A percentile compares a stretch with the other conserved stretches of the same genome.
These are phyloP conservation scores for Drosophila kambysellisi DNA, from an alignment of 2,888 invertebrate genomes.

Conservation along the genomic window DNA sequence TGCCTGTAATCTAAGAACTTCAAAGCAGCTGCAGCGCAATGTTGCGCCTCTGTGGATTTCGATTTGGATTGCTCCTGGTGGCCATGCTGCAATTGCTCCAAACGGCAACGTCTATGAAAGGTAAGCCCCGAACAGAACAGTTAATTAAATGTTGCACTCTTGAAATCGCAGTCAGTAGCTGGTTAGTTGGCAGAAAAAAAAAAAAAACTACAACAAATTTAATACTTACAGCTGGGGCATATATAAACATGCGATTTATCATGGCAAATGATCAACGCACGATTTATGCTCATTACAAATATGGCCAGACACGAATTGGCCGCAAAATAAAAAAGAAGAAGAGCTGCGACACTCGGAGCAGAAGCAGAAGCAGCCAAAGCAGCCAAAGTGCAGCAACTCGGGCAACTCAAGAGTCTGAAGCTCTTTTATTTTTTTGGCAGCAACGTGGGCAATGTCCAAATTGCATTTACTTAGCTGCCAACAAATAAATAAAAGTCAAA, in stretches of 20 bases:
- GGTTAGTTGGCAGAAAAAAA: not conserved
- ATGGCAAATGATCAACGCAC: slow-evolving; percentile 81
- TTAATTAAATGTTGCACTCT: slow-evolving; percentile 73
- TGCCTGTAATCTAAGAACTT: slow-evolving; percentile 48
- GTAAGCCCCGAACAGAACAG: slow-evolving; percentile 61
- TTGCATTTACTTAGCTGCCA: slow-evolving; percentile 80
- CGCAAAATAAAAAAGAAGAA: slow-evolving; percentile 7
- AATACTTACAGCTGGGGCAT: slow-evolving; percentile 63
- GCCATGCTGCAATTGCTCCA: slow-evolving; percentile 67
- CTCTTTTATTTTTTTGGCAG: slow-evolving; percentile 8
- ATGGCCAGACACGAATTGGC: slow-evolving; percentile 76
- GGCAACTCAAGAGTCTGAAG: slow-evolving; percentile 8
- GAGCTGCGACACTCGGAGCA: slow-evolving; percentile 21
- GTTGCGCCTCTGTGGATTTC: slow-evolving; percentile 69
- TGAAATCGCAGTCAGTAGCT: slow-evolving; percentile 57
- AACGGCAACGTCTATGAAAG: slow-evolving; percentile 72
- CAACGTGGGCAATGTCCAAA: slow-evolving; percentile 72
- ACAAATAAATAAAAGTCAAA: slow-evolving; percentile 81
- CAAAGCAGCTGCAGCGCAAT: slow-evolving; percentile 73
- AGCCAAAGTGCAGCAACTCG: slow-evolving; percentile 32
- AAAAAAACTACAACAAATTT: slow-evolving; percentile 41
- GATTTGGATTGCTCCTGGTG: slow-evolving; percentile 48
- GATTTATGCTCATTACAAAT: slow-evolving; percentile 81
- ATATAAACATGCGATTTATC: slow-evolving; percentile 79
- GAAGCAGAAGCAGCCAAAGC: slow-evolving; percentile 41